Evolutionary conservation across 2,888 invertebrate genomes (phyloP).

Genomic region (Molorchus minor): DNA sequence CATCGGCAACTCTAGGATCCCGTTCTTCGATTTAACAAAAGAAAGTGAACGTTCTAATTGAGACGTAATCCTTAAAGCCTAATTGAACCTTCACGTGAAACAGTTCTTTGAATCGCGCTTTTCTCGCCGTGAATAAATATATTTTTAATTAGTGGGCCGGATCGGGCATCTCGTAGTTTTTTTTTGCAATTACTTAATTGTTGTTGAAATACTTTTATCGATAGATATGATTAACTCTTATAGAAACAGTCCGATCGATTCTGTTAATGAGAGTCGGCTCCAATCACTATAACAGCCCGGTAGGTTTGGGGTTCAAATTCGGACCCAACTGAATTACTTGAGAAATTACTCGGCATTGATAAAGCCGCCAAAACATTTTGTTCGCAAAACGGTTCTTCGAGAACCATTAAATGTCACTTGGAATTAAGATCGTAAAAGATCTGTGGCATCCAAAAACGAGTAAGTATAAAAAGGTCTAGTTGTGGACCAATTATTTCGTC

Average conservation of each 20-base stretch:
- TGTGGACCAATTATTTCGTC: no score
- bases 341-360: no score
- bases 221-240: background rate
- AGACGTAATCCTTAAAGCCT: background rate
- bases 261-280: no score
- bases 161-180: background rate
- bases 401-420: no score
- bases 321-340: no score
- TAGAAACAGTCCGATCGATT: background rate
- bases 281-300: no score
- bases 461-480: no score
- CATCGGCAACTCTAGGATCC: background rate
- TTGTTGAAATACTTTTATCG: background rate
- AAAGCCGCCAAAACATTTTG: no score
- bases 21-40: background rate
- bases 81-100: background rate
- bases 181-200: slow-evolving; percentile 1
- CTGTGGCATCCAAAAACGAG: no score
- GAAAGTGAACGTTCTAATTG: background rate
- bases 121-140: background rate
- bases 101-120: background rate
- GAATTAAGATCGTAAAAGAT: no score
- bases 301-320: no score
- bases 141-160: slow-evolving; percentile 1
- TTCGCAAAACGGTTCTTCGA: no score